These are phyloP conservation scores for Pandemis heparana DNA, from an alignment of 2,888 invertebrate species.

Conservation along the genomic window DNA sequence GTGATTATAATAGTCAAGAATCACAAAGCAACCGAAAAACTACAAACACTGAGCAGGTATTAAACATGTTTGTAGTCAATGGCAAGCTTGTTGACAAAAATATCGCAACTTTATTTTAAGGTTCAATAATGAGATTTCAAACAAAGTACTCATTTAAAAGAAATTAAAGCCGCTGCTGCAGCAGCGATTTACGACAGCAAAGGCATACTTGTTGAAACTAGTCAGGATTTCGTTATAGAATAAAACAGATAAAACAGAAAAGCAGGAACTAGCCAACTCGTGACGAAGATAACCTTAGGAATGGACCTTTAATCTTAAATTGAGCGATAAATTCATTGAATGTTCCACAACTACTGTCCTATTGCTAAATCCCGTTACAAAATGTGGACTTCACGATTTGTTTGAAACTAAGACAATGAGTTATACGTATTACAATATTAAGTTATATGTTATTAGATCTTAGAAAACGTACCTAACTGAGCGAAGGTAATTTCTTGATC, in stretches of 20 bases:
- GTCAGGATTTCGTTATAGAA: slow-evolving; percentile 26
- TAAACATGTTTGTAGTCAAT: too few relatives aligned
- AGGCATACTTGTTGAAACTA: slow-evolving; percentile 12
- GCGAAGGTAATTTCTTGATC: background rate
- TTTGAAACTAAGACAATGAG: slow-evolving; percentile 1
- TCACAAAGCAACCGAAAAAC: too few relatives aligned
- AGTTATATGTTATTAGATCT: background rate
- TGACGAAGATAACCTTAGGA: slow-evolving; percentile 41
- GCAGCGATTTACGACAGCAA: background rate
- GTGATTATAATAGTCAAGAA: too few relatives aligned
- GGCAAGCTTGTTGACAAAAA: too few relatives aligned
- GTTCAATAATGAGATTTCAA: too few relatives aligned
- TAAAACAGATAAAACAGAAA: slow-evolving; percentile 27
- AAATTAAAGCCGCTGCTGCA: background rate
- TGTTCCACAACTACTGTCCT: slow-evolving; percentile 28
- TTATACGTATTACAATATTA: background rate
- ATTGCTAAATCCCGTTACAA: slow-evolving; percentile 32
- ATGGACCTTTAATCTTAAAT: slow-evolving; percentile 41
- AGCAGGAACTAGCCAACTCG: slow-evolving; percentile 39
- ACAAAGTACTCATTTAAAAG: background rate
- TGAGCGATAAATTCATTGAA: slow-evolving; percentile 41
- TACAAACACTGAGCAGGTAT: too few relatives aligned
- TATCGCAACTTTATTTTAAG: too few relatives aligned
- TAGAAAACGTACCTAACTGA: background rate
- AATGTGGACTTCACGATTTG: slow-evolving; percentile 7